Percentiles rank a stretch among this genome's conserved stretches.
Conservation (phyloP, 2,888 invertebrate genomes). For the Willowsia nigromaculata region DNA sequence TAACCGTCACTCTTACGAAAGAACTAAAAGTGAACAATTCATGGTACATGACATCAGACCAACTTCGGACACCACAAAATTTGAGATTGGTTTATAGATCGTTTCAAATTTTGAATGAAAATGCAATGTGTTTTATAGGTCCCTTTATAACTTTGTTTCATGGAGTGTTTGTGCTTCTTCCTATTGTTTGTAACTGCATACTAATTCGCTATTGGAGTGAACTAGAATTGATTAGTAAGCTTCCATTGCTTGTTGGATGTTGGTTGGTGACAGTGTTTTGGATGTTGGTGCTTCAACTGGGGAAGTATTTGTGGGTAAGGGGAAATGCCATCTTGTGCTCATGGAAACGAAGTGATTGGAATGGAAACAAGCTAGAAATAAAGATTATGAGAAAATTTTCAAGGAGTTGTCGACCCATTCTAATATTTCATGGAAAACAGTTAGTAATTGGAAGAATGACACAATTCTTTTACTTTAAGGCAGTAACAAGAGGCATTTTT, state of each 20-base stretch:
- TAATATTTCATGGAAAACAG: background rate
- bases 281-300: constrained; percentile 10
- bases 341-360: background rate
- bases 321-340: background rate
- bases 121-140: background rate
- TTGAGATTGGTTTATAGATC: background rate
- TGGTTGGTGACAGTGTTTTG: background rate
- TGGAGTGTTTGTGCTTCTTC: background rate
- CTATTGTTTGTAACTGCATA: background rate
- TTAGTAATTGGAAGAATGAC: background rate
- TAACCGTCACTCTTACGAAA: background rate
- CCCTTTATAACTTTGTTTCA: background rate
- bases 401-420: background rate
- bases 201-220: background rate
- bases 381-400: constrained; percentile 1
- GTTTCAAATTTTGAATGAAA: background rate
- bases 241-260: background rate
- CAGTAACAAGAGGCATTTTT: background rate
- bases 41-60: background rate
- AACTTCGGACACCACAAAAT: background rate
- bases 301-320: background rate
- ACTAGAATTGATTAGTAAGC: background rate
- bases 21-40: background rate
- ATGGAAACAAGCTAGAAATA: background rate
- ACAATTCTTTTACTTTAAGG: background rate